Evolutionary conservation across 1,140 invertebrate species (phyloP).

Genomic region (Lepidostoma basale): DNA sequence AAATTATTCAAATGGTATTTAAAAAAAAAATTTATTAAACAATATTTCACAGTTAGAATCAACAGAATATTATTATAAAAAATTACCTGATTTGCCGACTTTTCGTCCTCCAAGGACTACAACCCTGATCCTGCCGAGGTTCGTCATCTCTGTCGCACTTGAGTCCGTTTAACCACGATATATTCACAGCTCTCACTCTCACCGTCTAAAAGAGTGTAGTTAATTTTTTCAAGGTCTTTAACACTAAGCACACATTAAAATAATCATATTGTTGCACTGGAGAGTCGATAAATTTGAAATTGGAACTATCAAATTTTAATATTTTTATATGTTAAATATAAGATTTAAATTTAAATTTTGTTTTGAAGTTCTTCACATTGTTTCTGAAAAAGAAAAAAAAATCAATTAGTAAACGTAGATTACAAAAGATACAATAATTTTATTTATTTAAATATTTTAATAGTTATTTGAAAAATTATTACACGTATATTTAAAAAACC

Average conservation of each 20-base stretch:
- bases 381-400: constrained; percentile 1
- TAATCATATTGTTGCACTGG: no score
- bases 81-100: constrained; percentile 44
- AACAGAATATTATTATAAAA: background rate
- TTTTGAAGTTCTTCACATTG: background rate
- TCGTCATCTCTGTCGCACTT: constrained; percentile 39
- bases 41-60: background rate
- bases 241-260: no score
- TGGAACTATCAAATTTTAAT: no score
- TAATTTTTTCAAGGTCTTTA: no score
- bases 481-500: no score
- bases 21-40: no score
- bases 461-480: no score
- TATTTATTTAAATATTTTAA: background rate
- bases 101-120: constrained; percentile 41
- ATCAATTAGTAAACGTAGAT: background rate
- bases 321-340: no score
- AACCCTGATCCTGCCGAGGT: constrained; percentile 43
- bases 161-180: background rate
- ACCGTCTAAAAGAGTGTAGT: background rate
- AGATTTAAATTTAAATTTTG: no score
- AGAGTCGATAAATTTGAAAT: no score
- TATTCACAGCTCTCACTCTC: background rate
- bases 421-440: background rate
- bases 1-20: no score